Conservation (phyloP, 2,888 invertebrate species). For the Conomelus anceps region DNA sequence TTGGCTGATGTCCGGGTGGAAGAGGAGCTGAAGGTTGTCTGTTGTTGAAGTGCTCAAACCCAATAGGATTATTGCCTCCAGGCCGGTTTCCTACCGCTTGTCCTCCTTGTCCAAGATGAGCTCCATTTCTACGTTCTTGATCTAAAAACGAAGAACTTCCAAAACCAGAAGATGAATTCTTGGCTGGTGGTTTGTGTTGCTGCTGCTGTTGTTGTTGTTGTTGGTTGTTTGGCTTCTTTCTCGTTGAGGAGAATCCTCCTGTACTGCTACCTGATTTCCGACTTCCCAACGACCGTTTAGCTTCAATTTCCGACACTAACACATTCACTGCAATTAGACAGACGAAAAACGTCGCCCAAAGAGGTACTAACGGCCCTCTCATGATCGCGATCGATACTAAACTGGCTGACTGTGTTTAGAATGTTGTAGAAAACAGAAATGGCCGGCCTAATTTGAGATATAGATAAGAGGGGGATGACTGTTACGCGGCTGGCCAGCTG, state of each 20-base stretch:
- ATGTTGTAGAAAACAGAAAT: not conserved
- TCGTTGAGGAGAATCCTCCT: not conserved
- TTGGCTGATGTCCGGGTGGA: not conserved
- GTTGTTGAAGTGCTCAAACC: not conserved
- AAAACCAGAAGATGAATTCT: not conserved
- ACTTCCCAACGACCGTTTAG: not conserved
- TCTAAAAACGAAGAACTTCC: too few species aligned
- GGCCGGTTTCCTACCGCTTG: not conserved
- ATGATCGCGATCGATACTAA: not conserved
- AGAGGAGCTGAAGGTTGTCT: not conserved
- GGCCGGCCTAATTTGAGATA: not conserved
- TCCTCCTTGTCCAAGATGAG: not conserved
- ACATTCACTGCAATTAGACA: not conserved
- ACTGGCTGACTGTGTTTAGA: not conserved
- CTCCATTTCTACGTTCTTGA: not conserved
- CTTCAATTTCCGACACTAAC: not conserved
- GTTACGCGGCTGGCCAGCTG: not conserved
- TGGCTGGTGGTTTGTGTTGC: not conserved
- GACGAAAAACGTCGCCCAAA: not conserved
- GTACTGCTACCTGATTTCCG: not conserved
- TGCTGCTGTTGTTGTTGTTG: not conserved
- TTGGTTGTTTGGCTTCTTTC: not conserved
- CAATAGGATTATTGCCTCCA: not conserved
- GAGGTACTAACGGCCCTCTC: not conserved
- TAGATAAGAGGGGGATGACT: not conserved